These are phyloP conservation scores for Enteromius argenteus DNA, from an alignment of 2,797 vertebrate species.

Conservation along the genomic window DNA sequence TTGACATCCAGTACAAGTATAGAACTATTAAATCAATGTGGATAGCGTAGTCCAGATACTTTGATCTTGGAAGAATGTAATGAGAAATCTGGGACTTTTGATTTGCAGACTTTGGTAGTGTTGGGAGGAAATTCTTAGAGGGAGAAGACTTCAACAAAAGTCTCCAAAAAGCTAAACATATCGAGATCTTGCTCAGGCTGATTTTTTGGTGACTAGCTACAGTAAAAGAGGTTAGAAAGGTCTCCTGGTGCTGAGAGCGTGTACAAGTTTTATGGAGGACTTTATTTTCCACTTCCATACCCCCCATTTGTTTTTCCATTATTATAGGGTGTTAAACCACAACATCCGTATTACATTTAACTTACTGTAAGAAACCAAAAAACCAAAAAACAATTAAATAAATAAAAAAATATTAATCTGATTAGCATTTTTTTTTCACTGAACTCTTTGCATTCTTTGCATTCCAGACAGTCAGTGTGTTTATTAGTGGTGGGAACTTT, in stretches of 20 bases:
- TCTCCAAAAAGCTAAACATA: background rate
- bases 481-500: background rate
- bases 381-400: too few species aligned
- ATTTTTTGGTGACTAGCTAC: background rate
- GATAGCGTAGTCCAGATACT: background rate
- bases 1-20: background rate
- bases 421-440: too few species aligned
- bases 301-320: too few species aligned
- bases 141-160: background rate
- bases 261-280: background rate
- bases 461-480: background rate
- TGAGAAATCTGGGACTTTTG: background rate
- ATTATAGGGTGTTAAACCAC: too few species aligned
- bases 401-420: too few species aligned
- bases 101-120: background rate
- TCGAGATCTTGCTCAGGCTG: background rate
- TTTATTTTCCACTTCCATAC: too few species aligned
- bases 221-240: background rate
- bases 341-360: too few species aligned
- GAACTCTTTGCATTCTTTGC: background rate
- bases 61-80: conserved; percentile 1
- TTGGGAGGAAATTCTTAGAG: background rate
- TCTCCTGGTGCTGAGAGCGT: background rate
- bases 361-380: too few species aligned
- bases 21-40: background rate